Evolutionary conservation across 2,113 vertebrate species (phyloP).

Genomic region (Apeltes quadracus): DNA sequence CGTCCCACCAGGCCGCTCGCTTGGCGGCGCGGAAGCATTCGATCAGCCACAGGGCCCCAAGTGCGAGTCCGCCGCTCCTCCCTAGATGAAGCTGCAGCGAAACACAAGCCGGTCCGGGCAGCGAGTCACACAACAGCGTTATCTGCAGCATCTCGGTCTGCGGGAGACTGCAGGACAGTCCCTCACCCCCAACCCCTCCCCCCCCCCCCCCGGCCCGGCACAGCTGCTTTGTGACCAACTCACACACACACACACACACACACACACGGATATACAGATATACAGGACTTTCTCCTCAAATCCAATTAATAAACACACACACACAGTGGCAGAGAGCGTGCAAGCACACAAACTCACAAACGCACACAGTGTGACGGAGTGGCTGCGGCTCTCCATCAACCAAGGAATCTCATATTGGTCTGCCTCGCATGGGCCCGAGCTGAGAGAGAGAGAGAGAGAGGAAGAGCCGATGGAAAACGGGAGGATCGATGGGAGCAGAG

Average conservation of each 20-base stretch:
- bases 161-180: constrained; percentile 58
- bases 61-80: constrained; percentile 49
- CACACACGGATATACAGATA: not conserved
- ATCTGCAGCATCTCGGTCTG: constrained; percentile 56
- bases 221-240: constrained; percentile 27
- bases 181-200: too few relatives aligned
- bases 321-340: not conserved
- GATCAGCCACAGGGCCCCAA: constrained; percentile 56
- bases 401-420: constrained; percentile 57
- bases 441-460: constrained; percentile 1
- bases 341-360: constrained; percentile 1
- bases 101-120: constrained; percentile 52
- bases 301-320: constrained; percentile 8
- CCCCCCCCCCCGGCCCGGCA: constrained; percentile 17
- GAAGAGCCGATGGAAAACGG: constrained; percentile 28
- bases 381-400: constrained; percentile 49
- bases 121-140: constrained; percentile 43
- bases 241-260: constrained; percentile 12
- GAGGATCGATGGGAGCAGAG: constrained; percentile 34
- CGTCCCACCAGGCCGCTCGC: constrained; percentile 42
- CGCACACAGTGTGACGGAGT: constrained; percentile 22
- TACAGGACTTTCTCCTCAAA: too few relatives aligned
- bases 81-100: constrained; percentile 51
- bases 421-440: constrained; percentile 29
- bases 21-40: constrained; percentile 48